Conservation (phyloP, 2,888 invertebrate species). For the Oxytorus armatus region DNA sequence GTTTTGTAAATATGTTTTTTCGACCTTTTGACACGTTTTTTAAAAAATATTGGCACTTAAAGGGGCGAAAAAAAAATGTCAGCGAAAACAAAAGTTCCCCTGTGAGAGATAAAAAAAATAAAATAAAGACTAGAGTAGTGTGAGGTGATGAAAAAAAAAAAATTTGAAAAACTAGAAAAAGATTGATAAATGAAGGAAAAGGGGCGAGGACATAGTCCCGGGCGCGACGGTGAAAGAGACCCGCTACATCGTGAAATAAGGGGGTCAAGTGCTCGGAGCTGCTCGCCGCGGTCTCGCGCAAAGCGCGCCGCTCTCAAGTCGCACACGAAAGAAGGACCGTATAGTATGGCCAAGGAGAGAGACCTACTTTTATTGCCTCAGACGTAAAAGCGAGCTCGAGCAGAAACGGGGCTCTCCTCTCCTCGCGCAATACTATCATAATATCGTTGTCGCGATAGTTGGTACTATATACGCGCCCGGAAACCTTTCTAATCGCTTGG, state of each 20-base stretch:
- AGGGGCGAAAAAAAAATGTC: too few species aligned
- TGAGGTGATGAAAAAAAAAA: background rate
- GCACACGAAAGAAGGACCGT: conserved; percentile 34
- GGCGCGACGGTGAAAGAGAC: conserved; percentile 73
- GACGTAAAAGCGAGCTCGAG: conserved; percentile 55
- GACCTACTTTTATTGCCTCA: conserved; percentile 64
- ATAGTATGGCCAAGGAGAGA: conserved; percentile 48
- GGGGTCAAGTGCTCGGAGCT: conserved; percentile 78
- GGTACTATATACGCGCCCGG: conserved; percentile 18
- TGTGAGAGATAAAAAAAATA: background rate
- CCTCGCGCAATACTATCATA: conserved; percentile 54
- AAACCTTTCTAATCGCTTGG: conserved; percentile 70
- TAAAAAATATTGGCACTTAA: too few species aligned
- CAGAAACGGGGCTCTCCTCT: conserved; percentile 49
- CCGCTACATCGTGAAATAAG: conserved; percentile 72
- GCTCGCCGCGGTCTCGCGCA: conserved; percentile 46
- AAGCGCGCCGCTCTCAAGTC: conserved; percentile 45
- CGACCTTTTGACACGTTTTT: too few species aligned
- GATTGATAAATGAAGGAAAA: conserved; percentile 39
- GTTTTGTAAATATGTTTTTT: too few species aligned
- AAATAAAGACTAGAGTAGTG: background rate
- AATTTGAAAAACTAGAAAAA: background rate
- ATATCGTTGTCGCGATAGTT: conserved; percentile 45
- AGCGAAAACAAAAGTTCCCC: too few species aligned
- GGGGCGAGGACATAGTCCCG: conserved; percentile 34